Percentiles rank a stretch among this genome's conserved stretches.
phyloP scores from a whole-genome alignment of 2,113 vertebrate genomes.

The Chionomys nivalis region DNA sequence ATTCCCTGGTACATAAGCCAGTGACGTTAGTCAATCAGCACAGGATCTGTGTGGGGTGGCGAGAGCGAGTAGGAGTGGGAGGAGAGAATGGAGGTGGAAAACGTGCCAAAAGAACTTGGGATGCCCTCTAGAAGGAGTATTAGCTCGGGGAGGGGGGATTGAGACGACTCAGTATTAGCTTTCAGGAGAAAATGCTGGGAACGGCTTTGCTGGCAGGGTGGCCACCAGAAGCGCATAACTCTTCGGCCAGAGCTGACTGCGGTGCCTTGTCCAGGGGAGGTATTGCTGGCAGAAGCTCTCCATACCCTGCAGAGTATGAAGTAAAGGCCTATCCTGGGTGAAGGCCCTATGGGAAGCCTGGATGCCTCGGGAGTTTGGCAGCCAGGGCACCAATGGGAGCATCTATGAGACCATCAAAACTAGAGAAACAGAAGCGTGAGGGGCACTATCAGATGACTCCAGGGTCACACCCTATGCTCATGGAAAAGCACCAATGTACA shows the following conservation, averaged over 20 bases:
- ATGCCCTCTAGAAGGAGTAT: slow-evolving; percentile 30
- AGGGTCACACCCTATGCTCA: too few relatives aligned
- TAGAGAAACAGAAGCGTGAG: background rate
- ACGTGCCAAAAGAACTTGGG: background rate
- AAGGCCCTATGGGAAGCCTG: background rate
- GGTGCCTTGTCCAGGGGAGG: background rate
- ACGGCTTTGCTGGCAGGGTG: background rate
- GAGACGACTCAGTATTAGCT: background rate
- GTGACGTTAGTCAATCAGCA: slow-evolving; percentile 54
- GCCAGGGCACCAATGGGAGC: too few relatives aligned
- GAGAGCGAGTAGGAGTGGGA: slow-evolving; percentile 1
- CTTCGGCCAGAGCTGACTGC: background rate
- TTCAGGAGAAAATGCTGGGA: background rate
- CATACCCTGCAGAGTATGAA: background rate
- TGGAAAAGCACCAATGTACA: too few relatives aligned
- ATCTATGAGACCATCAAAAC: background rate
- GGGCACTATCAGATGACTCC: background rate
- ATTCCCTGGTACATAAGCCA: slow-evolving; percentile 37
- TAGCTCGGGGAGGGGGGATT: background rate
- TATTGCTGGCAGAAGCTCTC: accelerated
- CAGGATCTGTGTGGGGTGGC: slow-evolving; percentile 51
- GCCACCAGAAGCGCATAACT: background rate
- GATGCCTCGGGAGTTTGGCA: background rate
- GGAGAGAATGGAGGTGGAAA: background rate
- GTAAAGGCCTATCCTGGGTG: accelerated